phyloP scores from a whole-genome alignment of 2,113 vertebrate genomes.

The Xenus cinereus region DNA sequence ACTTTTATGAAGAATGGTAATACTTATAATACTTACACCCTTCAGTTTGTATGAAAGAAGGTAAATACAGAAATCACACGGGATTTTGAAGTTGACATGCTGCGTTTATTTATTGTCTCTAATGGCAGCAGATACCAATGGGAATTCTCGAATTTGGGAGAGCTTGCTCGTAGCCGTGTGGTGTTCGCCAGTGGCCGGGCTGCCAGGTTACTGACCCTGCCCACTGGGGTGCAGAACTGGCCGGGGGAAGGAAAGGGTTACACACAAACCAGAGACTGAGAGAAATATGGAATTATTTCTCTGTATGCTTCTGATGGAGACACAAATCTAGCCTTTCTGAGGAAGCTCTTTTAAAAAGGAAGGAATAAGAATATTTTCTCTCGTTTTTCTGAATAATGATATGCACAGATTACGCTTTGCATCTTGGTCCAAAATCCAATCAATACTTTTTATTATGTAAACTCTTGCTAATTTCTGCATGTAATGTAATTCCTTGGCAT shows the following conservation, averaged over 20 bases:
- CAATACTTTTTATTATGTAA: neutral
- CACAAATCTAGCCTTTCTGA: neutral
- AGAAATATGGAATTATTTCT: neutral
- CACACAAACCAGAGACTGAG: neutral
- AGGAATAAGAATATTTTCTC: neutral
- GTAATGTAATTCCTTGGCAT: neutral
- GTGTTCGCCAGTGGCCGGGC: neutral
- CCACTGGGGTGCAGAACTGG: neutral
- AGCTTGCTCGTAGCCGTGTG: neutral
- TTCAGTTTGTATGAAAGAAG: neutral
- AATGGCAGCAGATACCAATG: neutral
- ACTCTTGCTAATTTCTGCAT: neutral
- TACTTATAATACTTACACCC: neutral
- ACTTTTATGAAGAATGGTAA: neutral
- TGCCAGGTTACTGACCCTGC: neutral
- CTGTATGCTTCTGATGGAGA: neutral
- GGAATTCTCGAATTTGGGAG: neutral
- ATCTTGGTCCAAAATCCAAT: constrained; percentile 4
- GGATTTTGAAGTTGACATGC: neutral
- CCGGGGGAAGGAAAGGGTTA: neutral
- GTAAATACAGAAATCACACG: neutral
- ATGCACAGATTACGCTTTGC: neutral
- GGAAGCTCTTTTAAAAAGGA: neutral
- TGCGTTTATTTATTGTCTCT: neutral
- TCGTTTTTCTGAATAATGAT: neutral